A percentile compares a stretch with the other conserved stretches of the same genome.
Conservation (phyloP, 1,140 invertebrate genomes). For the Trissolcus basalis region DNA sequence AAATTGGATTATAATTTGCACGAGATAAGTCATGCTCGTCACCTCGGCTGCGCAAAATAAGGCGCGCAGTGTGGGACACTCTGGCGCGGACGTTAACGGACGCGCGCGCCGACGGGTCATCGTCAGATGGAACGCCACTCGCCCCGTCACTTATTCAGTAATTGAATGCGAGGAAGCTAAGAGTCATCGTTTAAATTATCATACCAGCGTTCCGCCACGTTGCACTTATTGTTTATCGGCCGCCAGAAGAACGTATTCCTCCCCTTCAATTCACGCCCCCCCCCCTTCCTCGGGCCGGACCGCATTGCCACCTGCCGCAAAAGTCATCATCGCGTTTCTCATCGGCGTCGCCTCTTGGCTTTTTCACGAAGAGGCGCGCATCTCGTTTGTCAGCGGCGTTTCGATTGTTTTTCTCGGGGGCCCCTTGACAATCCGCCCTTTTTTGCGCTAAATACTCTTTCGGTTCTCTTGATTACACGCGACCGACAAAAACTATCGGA, state of each 20-base stretch:
- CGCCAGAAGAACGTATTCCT: conserved; percentile 14
- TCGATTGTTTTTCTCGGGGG: conserved; percentile 44
- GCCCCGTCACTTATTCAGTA: conserved; percentile 73
- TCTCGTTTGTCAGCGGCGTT: conserved; percentile 18
- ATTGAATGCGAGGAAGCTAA: conserved; percentile 73
- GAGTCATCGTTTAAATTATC: conserved; percentile 75
- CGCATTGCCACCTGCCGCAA: conserved; percentile 53
- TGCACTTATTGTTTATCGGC: conserved; percentile 67
- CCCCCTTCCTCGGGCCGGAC: conserved; percentile 3
- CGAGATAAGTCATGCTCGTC: conserved; percentile 74
- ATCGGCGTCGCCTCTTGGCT: too few relatives aligned
- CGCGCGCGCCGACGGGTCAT: conserved; percentile 30
- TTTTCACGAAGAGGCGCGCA: too few relatives aligned
- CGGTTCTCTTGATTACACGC: conserved; percentile 38
- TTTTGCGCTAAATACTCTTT: conserved; percentile 26
- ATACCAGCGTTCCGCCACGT: conserved; percentile 61
- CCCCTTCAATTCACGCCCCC: too few relatives aligned
- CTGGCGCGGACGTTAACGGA: conserved; percentile 44
- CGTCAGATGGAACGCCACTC: conserved; percentile 38
- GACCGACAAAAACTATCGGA: conserved; percentile 39
- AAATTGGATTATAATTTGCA: conserved; percentile 76
- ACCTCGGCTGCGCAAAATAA: conserved; percentile 68
- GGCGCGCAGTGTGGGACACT: conserved; percentile 41
- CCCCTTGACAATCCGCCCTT: conserved; percentile 20
- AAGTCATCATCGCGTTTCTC: conserved; percentile 38